Base-by-base conservation (phyloP, 2,888 invertebrate genomes). In the Zygaena filipendulae region DNA sequence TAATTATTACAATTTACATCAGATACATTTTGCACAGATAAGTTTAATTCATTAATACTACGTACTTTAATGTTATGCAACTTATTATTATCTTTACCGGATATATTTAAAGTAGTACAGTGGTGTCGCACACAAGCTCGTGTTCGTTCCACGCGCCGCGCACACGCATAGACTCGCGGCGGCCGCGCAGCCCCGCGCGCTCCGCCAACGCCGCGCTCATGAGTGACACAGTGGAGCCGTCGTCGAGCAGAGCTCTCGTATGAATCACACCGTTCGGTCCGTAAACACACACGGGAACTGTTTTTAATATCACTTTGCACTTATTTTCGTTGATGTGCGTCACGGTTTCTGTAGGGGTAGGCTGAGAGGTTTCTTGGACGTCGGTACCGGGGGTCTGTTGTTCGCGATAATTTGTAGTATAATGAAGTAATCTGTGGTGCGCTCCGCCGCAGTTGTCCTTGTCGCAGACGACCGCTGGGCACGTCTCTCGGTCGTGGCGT, bases 211-310 rank as follows among this genome's bases (percentile, higher is more conserved):
- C 13, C 1, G 19, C 21, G 21, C 39, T 40, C 12, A 49, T 38
- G 5, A 47, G 9, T 2, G 41, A 29, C 6, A 46, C 43, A 2
- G 43, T 42, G 1, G 48, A 39, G 2, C 45, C 51, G 19, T 46
- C 46, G 16, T 49, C 49, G 0, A 47, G 30, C 2, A 47, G 27
- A 5, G 45, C 48, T 16, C 10, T 29, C 2, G 33, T 19, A 10
- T 21, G 26, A 1, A 40, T 5, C 2, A 22, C 27, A 22, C 45
- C 41, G 11, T 40, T 38, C 10, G 41, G 42, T 13, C 44, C 45
- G 5, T 33, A 21, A n/a, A 46, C 11, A 4, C 14, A 21, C 2
- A 45, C 31, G 2, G 40, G 42, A 11, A 45, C 39, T n/a, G 29
- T 25, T 39, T 40, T 46, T 21, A 42, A 22, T 8, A 40, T 24